Evolutionary conservation across 1,140 invertebrate genomes (phyloP).

Genomic region (Maniola jurtina): DNA sequence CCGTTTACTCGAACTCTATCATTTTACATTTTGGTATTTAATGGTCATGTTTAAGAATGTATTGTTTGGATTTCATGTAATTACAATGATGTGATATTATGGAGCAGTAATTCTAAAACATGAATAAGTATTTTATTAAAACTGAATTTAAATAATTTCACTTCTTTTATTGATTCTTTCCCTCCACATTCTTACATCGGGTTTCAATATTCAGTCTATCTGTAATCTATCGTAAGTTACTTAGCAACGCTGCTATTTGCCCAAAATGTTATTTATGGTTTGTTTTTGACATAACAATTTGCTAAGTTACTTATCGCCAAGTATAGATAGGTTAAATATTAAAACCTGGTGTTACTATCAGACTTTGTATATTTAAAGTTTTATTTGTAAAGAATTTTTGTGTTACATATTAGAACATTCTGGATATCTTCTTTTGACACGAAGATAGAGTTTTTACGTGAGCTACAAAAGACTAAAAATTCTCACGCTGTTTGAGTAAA

Average conservation of each 20-base stretch:
- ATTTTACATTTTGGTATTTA: conserved; percentile 61
- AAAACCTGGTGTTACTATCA: no score
- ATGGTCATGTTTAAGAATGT: conserved; percentile 49
- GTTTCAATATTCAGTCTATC: background rate
- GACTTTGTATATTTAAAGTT: no score
- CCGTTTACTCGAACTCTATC: conserved; percentile 40
- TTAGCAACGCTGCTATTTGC: no score
- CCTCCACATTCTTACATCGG: background rate
- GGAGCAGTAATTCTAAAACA: conserved; percentile 60
- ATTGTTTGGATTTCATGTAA: conserved; percentile 42
- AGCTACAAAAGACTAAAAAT: background rate
- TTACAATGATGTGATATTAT: conserved; percentile 42
- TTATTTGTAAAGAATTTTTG: no score
- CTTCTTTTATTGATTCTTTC: conserved; percentile 41
- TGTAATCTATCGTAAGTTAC: no score
- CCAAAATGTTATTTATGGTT: background rate
- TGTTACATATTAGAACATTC: no score
- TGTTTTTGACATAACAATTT: no score
- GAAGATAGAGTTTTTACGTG: background rate
- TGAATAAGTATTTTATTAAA: conserved; percentile 77
- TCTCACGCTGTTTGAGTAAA: conserved; percentile 4
- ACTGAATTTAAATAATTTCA: conserved; percentile 58
- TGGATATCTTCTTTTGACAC: no score
- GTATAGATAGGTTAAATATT: no score
- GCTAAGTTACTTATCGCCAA: no score